Base-by-base conservation (phyloP, 2,888 invertebrate species). In the Arge pagana region DNA sequence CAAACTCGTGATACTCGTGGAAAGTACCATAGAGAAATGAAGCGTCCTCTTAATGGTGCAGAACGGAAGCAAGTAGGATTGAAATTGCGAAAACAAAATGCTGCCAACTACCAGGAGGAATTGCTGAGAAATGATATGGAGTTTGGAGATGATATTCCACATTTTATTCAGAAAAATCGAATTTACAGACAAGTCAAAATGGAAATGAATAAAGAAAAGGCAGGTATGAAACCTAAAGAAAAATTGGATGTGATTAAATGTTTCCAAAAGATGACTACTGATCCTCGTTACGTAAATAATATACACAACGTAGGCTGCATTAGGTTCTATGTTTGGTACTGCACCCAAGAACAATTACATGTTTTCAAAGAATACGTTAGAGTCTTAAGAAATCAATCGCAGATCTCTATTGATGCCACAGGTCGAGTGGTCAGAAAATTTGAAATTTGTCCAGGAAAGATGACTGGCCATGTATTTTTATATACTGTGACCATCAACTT, bases 271-370 rank as follows among this genome's bases (percentile, higher is more conserved):
- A 48, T 52, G 24, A 23, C 48, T 16, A 35, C 6, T 13, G 41
- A 35, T 35, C 48, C 48, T 5, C 48, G 41, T 13, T 55, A 49
- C 16, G 4, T 15, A 15, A 24, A 37, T 42, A 11, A 13, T 23
- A 42, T 55, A 13, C 40, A 21, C 7, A 23, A 52, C n/a, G 30
- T 55, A 8, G 54, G 52, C 23, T 26, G 15, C 16, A 42, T 48
- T 16, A 39, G 26, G 23, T 57, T 57, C 33, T 53, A 30, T 24
- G 54, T 51, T n/a, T 54, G 30, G 26, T 56, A 52, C 26, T 54
- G 52, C 24, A 54, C 28, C 13, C 28, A 35, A 23, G 41, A 57
- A 18, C 52, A 55, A 51, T 43, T 53, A 8, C 42, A 45, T 15
- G 35, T 50, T 5, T 26, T 33, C 7, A 52, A 50, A 26, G 57